Base-by-base conservation (phyloP, 64 coral and sea anemone genomes). In the Porites lutea region DNA sequence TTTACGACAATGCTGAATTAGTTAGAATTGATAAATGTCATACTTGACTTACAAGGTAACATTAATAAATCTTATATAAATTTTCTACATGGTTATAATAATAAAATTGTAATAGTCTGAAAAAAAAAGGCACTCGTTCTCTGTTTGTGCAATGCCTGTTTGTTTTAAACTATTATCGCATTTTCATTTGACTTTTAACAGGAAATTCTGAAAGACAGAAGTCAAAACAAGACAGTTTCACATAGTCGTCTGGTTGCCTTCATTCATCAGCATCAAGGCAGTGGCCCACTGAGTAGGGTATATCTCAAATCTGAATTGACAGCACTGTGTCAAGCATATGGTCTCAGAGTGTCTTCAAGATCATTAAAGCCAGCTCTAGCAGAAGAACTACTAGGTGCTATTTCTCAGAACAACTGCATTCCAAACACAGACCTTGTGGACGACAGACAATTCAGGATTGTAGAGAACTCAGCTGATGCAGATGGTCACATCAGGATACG, bases 281-380 rank as follows among this genome's bases (percentile, higher is more conserved):
- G 13, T 52, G 72, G 55, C 9, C 19, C 48, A 59, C 50, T 88
- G 0, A 27, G 23, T 18, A 9, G 51, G 13, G 54, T 88, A 4
- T 88, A 23, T 47, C 8, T 43, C 49, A 60, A 72, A 59, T 8
- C 19, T 4, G 10, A 76, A 75, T 54, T 88, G 15, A 74, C 58
- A 44, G 86, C 67, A 8, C 86, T 88, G n/a, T 88, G 86, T 71
- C 48, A 74, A 75, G 86, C 71, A 75, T 88, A 76, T 75, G 71
- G 72, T 88, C 21, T 55, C 10, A 68, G 15, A 54, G 49, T 76
- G 11, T 43, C 58, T 47, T 18, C 51, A 59, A 71, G 52, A 37
- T 88, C 86, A 74, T 73, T 18, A 20, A 75, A 75, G 54, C 3
- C 19, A 16, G 86, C 59, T 13, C n/a, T 75, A 7, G 86, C 65